A percentile compares a stretch with the other conserved stretches of the same genome.
phyloP scores from a whole-genome alignment of 92 coral and sea anemone species.

The Hydrozoanthus gracilis region DNA sequence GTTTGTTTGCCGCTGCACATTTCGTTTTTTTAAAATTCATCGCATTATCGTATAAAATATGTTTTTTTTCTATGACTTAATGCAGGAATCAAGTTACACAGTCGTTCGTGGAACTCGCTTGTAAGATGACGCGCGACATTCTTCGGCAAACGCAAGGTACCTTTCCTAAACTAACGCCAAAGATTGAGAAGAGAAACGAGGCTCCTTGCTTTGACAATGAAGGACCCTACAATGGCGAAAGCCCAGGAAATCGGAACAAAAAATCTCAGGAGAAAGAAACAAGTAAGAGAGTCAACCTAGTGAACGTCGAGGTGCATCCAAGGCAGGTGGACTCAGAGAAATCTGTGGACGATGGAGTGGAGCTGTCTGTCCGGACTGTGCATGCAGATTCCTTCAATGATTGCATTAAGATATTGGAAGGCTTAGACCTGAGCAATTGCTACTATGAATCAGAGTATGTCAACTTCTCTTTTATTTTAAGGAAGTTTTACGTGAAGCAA shows the following conservation, averaged over 20 bases:
- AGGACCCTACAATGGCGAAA: neutral
- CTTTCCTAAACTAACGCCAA: constrained; percentile 31
- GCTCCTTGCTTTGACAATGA: neutral
- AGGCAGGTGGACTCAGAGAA: constrained; percentile 11
- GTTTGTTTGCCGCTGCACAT: no score
- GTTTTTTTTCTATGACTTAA: neutral
- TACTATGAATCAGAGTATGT: constrained; percentile 97
- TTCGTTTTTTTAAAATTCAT: no score
- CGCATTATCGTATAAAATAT: no score
- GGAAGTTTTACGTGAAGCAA: neutral
- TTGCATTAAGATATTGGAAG: constrained; percentile 84
- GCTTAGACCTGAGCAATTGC: constrained; percentile 74
- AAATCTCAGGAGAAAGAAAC: constrained; percentile 27
- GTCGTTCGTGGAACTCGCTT: constrained; percentile 93
- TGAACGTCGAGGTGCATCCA: constrained; percentile 72
- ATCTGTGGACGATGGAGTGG: constrained; percentile 53
- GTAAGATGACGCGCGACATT: constrained; percentile 97
- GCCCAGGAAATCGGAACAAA: constrained; percentile 4
- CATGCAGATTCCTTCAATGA: constrained; percentile 89
- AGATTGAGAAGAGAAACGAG: constrained; percentile 2
- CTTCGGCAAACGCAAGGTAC: constrained; percentile 78
- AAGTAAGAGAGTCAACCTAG: constrained; percentile 59
- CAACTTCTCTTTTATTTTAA: neutral
- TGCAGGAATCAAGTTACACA: constrained; percentile 93
- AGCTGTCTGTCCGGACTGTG: constrained; percentile 80